Evolutionary conservation across 1,140 invertebrate species (phyloP).

Genomic region (Goniozus legneri): DNA sequence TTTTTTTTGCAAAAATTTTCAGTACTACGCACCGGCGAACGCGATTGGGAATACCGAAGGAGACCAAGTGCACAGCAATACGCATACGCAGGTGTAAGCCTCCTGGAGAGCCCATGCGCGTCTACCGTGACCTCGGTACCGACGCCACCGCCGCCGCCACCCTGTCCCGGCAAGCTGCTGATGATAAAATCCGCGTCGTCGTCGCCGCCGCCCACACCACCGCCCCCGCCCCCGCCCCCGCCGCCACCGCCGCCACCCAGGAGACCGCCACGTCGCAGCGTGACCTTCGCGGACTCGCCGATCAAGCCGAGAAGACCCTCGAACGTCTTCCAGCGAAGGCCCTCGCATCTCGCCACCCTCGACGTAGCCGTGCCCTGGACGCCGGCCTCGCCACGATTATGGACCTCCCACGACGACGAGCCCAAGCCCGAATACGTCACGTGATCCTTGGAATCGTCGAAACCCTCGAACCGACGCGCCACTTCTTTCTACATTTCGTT

Average conservation of each 20-base stretch:
- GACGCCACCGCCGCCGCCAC: slow-evolving; percentile 42
- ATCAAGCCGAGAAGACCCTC: too few relatives aligned
- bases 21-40: slow-evolving; percentile 78
- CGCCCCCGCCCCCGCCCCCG: too few relatives aligned
- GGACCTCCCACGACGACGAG: slow-evolving; percentile 35
- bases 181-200: slow-evolving; percentile 3
- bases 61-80: slow-evolving; percentile 72
- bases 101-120: slow-evolving; percentile 24
- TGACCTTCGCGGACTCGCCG: slow-evolving; percentile 13
- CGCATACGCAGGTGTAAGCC: slow-evolving; percentile 70
- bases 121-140: slow-evolving; percentile 37
- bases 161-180: too few relatives aligned
- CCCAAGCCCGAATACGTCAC: slow-evolving; percentile 49
- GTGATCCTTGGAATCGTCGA: slow-evolving; percentile 10
- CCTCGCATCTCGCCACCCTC: slow-evolving; percentile 36
- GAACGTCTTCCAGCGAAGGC: too few relatives aligned
- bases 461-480: neutral
- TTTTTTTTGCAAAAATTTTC: slow-evolving; percentile 55
- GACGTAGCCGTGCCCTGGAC: slow-evolving; percentile 48
- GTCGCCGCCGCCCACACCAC: slow-evolving; percentile 41
- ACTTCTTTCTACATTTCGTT: neutral
- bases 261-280: slow-evolving; percentile 31
- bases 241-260: slow-evolving; percentile 47
- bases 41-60: slow-evolving; percentile 66
- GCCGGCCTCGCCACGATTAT: slow-evolving; percentile 45